Base-by-base conservation (phyloP, 2,113 vertebrate species). In the Malaclemys terrapin region DNA sequence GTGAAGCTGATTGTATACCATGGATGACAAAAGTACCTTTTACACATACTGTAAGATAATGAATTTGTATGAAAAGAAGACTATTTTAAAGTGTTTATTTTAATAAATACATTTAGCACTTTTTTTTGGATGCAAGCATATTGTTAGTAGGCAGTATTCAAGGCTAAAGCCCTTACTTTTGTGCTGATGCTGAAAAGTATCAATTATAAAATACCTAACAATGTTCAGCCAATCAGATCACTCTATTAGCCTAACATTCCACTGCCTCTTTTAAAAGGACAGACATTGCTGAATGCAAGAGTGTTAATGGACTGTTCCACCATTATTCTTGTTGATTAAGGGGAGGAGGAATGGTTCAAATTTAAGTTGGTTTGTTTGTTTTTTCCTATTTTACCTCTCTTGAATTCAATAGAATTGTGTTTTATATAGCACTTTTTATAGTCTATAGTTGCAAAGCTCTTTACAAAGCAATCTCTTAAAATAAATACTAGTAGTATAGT, bases 21-120 rank as follows among this genome's bases (percentile, higher is more conserved):
- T 95, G 96, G 97, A 97, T 97, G 97, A 94, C 93, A 95, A 97
- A 96, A 97, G 94, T 97, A 97, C 95, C 92, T 97, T 97, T 97
- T 94, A 85, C 96, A 90, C 95, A 91, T 85, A 93, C 95, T 45
- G 91, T 97, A 97, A 97, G 93, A 97, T 97, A 98, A 98, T 97
- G 96, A 96, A 92, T 97, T 95, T 93, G 95, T 97, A 90, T 98
- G 97, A 98, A 97, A 97, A 97, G 97, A 95, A 93, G 92, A 95
- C 84, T 96, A 91, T 93, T 94, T 95, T 95, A 93, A 95, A 97
- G 94, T 91, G 81, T 93, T 88, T 96, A 93, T 97, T 97, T 97
- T 97, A 95, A 97, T 91, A 95, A 97, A 96, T 95, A 95, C 93
- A 87, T 93, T 96, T 97, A 96, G 96, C 91, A 82, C 95, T 96